Evolutionary conservation across 2,888 invertebrate species (phyloP).

Genomic region (Orthosia gothica): DNA sequence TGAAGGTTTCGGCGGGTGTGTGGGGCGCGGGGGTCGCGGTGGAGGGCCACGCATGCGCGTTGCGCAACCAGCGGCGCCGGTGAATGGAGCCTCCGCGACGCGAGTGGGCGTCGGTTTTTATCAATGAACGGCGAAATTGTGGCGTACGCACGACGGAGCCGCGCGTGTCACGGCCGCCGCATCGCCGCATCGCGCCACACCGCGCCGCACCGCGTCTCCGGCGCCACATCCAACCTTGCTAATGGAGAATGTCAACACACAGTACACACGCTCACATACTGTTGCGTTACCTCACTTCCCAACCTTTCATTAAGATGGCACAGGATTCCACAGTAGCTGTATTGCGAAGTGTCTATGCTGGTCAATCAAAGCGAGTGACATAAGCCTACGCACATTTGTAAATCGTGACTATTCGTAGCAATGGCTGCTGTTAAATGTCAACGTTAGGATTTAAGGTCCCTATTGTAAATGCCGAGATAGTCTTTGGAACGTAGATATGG

Average conservation of each 20-base stretch:
- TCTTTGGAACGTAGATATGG: background rate
- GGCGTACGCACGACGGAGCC: slow-evolving; percentile 83
- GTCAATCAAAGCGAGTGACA: slow-evolving; percentile 37
- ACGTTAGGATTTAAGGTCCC: background rate
- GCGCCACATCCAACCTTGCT: slow-evolving; percentile 80
- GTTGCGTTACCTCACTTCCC: slow-evolving; percentile 53
- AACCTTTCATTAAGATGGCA: slow-evolving; percentile 52
- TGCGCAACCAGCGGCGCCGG: slow-evolving; percentile 88
- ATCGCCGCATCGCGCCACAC: slow-evolving; percentile 54
- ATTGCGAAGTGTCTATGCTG: slow-evolving; percentile 33
- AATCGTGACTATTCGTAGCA: slow-evolving; percentile 14
- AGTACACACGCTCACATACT: slow-evolving; percentile 74
- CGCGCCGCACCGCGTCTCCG: slow-evolving; percentile 70
- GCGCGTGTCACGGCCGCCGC: slow-evolving; percentile 85
- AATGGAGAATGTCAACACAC: slow-evolving; percentile 85
- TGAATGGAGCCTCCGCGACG: slow-evolving; percentile 85
- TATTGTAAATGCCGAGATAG: background rate
- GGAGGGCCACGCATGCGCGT: slow-evolving; percentile 81
- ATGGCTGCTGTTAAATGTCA: background rate
- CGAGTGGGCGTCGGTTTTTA: slow-evolving; percentile 89
- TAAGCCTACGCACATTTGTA: slow-evolving; percentile 5
- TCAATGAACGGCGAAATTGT: slow-evolving; percentile 90
- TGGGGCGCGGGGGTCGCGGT: slow-evolving; percentile 63
- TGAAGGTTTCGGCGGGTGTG: slow-evolving; percentile 77
- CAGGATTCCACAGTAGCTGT: slow-evolving; percentile 33